Conservation (phyloP, 1,140 invertebrate species). For the Sitodiplosis mosellana region DNA sequence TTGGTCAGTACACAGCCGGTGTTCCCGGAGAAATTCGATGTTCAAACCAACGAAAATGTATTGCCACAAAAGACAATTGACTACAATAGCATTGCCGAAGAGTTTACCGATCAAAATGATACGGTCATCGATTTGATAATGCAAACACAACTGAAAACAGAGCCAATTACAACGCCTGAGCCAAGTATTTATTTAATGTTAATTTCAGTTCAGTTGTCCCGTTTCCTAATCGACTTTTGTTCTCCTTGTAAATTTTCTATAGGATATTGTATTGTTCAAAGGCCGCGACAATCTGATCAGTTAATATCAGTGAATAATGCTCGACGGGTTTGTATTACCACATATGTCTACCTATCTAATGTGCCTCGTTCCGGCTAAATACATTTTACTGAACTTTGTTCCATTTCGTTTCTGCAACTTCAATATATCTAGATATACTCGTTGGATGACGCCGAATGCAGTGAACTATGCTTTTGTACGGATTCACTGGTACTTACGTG, state of each 20-base stretch:
- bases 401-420: neutral
- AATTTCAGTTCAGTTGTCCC: too few species aligned
- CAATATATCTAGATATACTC: constrained; percentile 52
- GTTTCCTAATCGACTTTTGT: too few species aligned
- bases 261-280: constrained; percentile 65
- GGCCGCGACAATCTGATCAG: constrained; percentile 50
- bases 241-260: constrained; percentile 13
- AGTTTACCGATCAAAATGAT: neutral
- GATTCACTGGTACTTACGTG: constrained; percentile 56
- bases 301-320: constrained; percentile 52
- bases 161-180: neutral
- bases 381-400: neutral
- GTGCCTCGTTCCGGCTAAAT: too few species aligned
- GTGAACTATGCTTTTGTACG: constrained; percentile 62
- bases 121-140: neutral
- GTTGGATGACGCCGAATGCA: constrained; percentile 66
- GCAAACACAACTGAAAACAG: neutral
- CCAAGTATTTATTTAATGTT: too few species aligned
- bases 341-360: too few species aligned
- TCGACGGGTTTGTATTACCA: constrained; percentile 42
- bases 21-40: too few species aligned
- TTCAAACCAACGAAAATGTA: too few species aligned
- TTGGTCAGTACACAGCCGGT: too few species aligned
- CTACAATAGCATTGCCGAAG: constrained; percentile 3
- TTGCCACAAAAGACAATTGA: too few species aligned